These are phyloP conservation scores for Acrocephalus arundinaceus DNA, from an alignment of 2,113 vertebrate genomes.

Conservation along the genomic window DNA sequence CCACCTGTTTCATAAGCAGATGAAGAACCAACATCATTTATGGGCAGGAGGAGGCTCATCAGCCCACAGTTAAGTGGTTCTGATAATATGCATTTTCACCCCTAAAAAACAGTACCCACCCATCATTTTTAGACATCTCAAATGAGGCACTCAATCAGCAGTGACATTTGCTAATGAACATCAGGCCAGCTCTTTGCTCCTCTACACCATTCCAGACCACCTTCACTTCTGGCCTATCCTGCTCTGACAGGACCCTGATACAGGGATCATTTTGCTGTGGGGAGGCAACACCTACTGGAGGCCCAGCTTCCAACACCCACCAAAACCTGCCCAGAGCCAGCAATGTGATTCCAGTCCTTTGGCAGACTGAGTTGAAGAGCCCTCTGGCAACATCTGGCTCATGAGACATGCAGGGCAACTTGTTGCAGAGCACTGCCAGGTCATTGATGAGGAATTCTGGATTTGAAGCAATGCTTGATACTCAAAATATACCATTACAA, in stretches of 20 bases:
- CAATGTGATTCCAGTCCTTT: background rate
- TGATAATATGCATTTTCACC: background rate
- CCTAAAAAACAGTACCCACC: background rate
- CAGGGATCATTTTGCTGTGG: background rate
- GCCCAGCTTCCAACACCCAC: background rate
- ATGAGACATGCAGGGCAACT: background rate
- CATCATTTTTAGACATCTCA: background rate
- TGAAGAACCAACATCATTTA: background rate
- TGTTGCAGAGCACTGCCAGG: background rate
- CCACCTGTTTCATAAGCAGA: background rate
- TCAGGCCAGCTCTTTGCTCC: background rate
- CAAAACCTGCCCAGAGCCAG: background rate
- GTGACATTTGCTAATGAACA: background rate
- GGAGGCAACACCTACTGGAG: background rate
- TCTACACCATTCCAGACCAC: background rate
- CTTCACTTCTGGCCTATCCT: background rate
- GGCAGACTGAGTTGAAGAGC: background rate
- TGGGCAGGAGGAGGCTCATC: background rate
- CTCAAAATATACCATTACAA: background rate
- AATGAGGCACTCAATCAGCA: background rate
- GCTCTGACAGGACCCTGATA: background rate
- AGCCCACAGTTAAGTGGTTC: background rate
- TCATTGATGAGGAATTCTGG: background rate
- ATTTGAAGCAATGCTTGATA: background rate
- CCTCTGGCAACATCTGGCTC: constrained; percentile 21